These are phyloP conservation scores for Chauna torquata DNA, from an alignment of 2,113 vertebrate species.

Conservation along the genomic window DNA sequence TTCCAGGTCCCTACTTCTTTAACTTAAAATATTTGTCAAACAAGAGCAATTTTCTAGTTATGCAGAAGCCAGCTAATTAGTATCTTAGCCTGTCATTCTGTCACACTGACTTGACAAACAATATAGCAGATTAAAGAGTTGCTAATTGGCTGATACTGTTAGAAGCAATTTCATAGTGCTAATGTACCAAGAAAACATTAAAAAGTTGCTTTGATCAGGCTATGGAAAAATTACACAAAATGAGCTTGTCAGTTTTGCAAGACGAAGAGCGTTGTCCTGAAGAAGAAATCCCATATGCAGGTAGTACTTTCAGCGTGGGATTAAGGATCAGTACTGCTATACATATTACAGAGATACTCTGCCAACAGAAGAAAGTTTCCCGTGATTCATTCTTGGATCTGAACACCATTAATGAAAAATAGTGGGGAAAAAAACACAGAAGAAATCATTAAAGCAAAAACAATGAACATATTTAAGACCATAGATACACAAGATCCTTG, in stretches of 20 bases:
- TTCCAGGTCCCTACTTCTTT: neutral
- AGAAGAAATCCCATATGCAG: neutral
- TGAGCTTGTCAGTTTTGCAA: neutral
- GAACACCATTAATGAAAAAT: neutral
- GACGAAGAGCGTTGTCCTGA: neutral
- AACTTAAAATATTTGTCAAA: constrained; percentile 55
- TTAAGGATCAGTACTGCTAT: neutral
- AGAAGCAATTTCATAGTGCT: constrained; percentile 46
- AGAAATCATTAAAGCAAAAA: neutral
- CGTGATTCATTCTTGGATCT: neutral
- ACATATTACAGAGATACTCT: neutral
- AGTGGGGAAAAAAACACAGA: neutral
- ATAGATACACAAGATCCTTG: neutral
- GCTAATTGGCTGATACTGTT: constrained; percentile 58
- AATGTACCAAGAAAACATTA: constrained; percentile 15
- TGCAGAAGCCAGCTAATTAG: constrained; percentile 53
- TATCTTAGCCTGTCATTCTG: constrained; percentile 30
- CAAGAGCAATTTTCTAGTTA: constrained; percentile 53
- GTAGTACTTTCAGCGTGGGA: neutral
- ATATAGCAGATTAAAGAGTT: constrained; percentile 59
- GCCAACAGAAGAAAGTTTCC: neutral
- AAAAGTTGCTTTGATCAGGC: constrained; percentile 40
- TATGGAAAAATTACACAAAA: neutral
- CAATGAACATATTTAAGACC: neutral
- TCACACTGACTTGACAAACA: constrained; percentile 52